Evolutionary conservation across 2,888 invertebrate genomes (phyloP).

Genomic region (Lordiphosa andalusiaca): DNA sequence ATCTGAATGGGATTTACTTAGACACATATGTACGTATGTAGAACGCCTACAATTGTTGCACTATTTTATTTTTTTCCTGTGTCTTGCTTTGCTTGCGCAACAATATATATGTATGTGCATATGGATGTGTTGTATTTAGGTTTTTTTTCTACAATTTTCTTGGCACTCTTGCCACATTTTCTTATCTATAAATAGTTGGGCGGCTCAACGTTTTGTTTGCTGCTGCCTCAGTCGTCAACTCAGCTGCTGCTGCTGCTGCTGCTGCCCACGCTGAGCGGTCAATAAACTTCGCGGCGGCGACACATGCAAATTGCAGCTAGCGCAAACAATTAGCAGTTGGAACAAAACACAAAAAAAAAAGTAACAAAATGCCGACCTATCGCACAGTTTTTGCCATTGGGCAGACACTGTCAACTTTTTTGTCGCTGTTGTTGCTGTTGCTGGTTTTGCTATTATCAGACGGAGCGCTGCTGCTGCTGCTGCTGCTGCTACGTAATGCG

Average conservation of each 20-base stretch:
- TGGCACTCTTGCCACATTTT: slow-evolving; percentile 71
- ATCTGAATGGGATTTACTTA: no score
- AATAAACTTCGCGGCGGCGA: slow-evolving; percentile 65
- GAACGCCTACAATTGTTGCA: no score
- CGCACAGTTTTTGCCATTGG: slow-evolving; percentile 72
- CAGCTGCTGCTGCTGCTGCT: slow-evolving; percentile 30
- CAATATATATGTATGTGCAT: slow-evolving; percentile 1
- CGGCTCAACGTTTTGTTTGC: slow-evolving; percentile 20
- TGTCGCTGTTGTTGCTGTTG: slow-evolving; percentile 23
- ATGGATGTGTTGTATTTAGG: no score
- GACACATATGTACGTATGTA: no score
- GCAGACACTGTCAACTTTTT: slow-evolving; percentile 46
- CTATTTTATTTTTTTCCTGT: no score
- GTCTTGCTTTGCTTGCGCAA: no score
- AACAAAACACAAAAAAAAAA: slow-evolving; percentile 24
- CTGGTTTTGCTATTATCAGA: slow-evolving; percentile 55
- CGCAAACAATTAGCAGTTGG: slow-evolving; percentile 63
- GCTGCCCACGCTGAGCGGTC: slow-evolving; percentile 68
- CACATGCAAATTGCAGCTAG: slow-evolving; percentile 71
- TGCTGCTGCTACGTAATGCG: slow-evolving; percentile 47
- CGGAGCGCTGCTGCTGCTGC: slow-evolving; percentile 17
- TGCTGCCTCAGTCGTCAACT: slow-evolving; percentile 15
- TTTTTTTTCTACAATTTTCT: slow-evolving; percentile 23
- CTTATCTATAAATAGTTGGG: slow-evolving; percentile 72
- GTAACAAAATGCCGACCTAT: slow-evolving; percentile 61